phyloP scores from a whole-genome alignment of 2,113 vertebrate species.

The Carettochelys insculpta region DNA sequence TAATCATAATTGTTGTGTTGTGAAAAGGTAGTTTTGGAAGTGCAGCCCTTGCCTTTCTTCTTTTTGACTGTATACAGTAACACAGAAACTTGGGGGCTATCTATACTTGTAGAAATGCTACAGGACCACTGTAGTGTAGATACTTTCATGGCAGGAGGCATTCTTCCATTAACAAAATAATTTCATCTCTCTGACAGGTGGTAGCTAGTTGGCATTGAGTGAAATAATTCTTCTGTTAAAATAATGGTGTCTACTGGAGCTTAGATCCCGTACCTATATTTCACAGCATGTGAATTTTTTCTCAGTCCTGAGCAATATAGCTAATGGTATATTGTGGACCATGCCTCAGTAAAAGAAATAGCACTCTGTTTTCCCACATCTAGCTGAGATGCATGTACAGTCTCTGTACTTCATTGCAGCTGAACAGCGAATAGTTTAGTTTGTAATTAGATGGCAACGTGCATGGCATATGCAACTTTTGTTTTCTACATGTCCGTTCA shows the following conservation, averaged over 20 bases:
- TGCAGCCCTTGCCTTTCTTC: too few relatives aligned
- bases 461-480: constrained; percentile 4
- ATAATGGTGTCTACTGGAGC: neutral
- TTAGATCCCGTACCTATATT: neutral
- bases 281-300: neutral
- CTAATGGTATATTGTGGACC: neutral
- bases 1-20: too few relatives aligned
- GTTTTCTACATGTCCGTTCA: constrained; percentile 29
- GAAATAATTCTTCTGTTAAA: neutral
- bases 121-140: neutral
- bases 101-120: neutral
- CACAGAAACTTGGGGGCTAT: neutral
- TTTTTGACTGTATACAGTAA: too few relatives aligned
- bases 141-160: too few relatives aligned
- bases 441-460: neutral
- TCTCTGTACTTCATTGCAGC: neutral
- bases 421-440: neutral
- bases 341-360: neutral
- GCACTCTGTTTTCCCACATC: neutral
- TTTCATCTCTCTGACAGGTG: neutral
- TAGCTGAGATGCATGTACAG: neutral
- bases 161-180: neutral
- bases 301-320: neutral
- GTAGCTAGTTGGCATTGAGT: neutral
- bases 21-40: too few relatives aligned